Evolutionary conservation across 2,797 vertebrate genomes (phyloP), one percentile per base, ranked within the genome.

Genomic region (Alcedo atthis): DNA sequence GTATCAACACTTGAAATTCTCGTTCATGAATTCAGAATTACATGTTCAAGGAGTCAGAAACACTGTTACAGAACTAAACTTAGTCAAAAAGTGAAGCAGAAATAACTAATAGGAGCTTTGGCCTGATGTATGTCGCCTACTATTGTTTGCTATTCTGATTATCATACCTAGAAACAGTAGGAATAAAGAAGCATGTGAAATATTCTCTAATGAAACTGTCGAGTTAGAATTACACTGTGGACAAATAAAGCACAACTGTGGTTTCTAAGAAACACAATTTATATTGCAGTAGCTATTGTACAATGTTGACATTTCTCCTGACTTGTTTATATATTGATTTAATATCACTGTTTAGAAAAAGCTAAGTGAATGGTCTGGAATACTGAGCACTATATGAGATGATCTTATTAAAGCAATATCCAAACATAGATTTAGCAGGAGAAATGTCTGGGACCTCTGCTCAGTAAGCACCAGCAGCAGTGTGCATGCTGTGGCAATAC

Each of bases 21-120:
- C 58, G 75, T 43, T 95, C 54, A 40, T 40, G 37, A 40, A 40
- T 40, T 76, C 64, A 66, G 57, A 95, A 87, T 87, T 67, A 42
- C 12, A 20, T 17, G 55, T 78, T 80, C 67, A 74, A 8, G 70
- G 81, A 91, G 80, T 91, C 71, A 64, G 63, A 93, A 94, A 85
- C 24, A 32, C 57, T 90, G 48, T 51, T 81, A 48, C 25, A 71
- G 73, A 76, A 55, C 61, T 81, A 67, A 95, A 84, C 78, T 71
- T 37, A 63, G 26, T 43, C 28, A 63, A 43, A 63, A 43, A 24
- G 30, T 43, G 40, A 45, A 63, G 43, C 20, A 58, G 22, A 63
- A 63, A 43, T 63, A 63, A n/a, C 28, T 81, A 66, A 53, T 57
- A 66, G 42, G 53, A 84, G 51, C 30, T 71, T 94, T 87, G 64